phyloP scores from a whole-genome alignment of 2,888 invertebrate species.

The Linnaemya vulpina region DNA sequence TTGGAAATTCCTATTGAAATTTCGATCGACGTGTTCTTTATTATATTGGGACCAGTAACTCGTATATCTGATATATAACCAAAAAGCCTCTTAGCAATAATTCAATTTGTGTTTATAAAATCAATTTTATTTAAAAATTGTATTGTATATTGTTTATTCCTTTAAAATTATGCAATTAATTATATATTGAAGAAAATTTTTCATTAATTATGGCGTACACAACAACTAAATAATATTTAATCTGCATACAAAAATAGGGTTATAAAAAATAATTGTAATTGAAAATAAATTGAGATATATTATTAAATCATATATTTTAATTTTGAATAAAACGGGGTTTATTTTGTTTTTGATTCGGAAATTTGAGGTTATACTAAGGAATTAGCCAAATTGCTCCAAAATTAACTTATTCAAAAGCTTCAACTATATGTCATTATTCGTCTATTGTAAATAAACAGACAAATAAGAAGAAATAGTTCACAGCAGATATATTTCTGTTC shows the following conservation, averaged over 20 bases:
- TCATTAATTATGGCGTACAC: conserved; percentile 1
- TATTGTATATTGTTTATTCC: conserved; percentile 15
- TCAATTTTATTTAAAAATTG: conserved; percentile 56
- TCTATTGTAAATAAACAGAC: conserved; percentile 31
- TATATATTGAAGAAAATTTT: conserved; percentile 34
- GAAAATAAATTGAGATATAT: conserved; percentile 31
- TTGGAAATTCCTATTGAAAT: no score
- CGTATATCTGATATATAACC: no score
- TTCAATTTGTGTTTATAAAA: conserved; percentile 38
- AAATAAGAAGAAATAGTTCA: conserved; percentile 59
- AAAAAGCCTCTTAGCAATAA: neutral
- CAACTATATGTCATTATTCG: conserved; percentile 53
- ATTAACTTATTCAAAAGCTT: conserved; percentile 26
- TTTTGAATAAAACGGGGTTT: neutral
- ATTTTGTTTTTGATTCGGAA: conserved; percentile 2
- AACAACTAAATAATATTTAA: conserved; percentile 18
- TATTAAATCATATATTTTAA: neutral
- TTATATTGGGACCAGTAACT: no score
- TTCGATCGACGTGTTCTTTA: no score
- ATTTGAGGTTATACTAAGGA: neutral
- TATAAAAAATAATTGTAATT: conserved; percentile 6
- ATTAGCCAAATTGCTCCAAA: conserved; percentile 35
- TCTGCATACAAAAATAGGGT: neutral
- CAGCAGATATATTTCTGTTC: neutral
- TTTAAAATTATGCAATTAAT: conserved; percentile 37